Evolutionary conservation across 1,140 invertebrate species (phyloP), one percentile per base, ranked within the genome.

Genomic region (Eubasilissa regina): DNA sequence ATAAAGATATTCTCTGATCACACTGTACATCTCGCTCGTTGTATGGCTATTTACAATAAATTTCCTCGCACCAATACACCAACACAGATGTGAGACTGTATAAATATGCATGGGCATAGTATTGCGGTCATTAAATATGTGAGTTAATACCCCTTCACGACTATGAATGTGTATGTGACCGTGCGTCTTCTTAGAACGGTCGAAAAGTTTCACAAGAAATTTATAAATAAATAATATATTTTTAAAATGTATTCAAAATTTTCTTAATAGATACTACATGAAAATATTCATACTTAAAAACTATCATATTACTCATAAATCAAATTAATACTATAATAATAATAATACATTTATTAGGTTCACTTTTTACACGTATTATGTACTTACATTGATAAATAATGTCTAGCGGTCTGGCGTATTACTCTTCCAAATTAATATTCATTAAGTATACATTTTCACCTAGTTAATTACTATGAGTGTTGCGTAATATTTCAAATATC

Each of bases 91-190:
- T 58, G 55, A 72, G 66, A 58, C 56, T 60, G 55, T 75, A 78
- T 81, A 77, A 81, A 81, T 81, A 79, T 81, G 80, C 77, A 81
- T 77, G 76, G 73, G 44, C 64, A 62, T 53, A 76, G 73, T 78
- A 82, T 79, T 75, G 76, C 81, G 81, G 81, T 82, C 81, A 82
- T 79, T 74, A 78, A 25, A 51, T 70, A 77, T 75, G 75, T 70
- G 66, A 70, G 66, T 47, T 70, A 70, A 70, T 48, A 70, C 45
- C 7, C 25, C 45, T 35, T 43, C 45, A 51, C 66, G 17, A 13
- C 8, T 12, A 1, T 56, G 58, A 13, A 13, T 62, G 25, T 21
- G 43, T 13, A 15, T n/a, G 43, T 47, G 43, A 47, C 15, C 64
- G 19, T 19, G 15, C 47, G 3, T 56, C 53, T 15, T 15, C n/a